Conservation (phyloP, 2,113 vertebrate genomes). For the Grammomys surdaster region DNA sequence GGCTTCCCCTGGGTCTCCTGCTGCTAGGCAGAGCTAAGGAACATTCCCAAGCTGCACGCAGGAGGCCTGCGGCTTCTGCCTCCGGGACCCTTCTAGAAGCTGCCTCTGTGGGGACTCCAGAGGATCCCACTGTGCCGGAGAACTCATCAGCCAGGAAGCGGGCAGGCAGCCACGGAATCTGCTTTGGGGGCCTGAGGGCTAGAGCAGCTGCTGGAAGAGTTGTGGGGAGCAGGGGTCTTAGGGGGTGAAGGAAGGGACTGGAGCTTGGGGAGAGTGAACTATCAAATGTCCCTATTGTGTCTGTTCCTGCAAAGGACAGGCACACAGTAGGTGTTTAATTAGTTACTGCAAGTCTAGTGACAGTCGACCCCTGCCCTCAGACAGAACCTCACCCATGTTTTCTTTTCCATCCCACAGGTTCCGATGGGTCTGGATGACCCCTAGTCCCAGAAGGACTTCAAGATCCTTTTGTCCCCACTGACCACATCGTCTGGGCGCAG, state of each 20-base stretch:
- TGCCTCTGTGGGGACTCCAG: background rate
- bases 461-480: background rate
- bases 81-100: slow-evolving; percentile 3
- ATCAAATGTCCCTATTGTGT: background rate
- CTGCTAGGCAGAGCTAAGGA: background rate
- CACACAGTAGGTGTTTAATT: background rate
- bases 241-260: background rate
- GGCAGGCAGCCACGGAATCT: background rate
- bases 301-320: background rate
- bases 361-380: accelerated
- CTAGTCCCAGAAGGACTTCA: background rate
- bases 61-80: background rate
- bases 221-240: background rate
- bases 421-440: slow-evolving; percentile 27
- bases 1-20: background rate
- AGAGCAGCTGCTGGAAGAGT: background rate
- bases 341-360: background rate
- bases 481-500: slow-evolving; percentile 24
- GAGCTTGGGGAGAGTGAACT: accelerated
- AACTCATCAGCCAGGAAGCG: background rate
- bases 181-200: background rate
- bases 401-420: slow-evolving; percentile 80
- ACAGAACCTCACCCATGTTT: background rate
- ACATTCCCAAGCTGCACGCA: background rate
- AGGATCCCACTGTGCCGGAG: background rate